phyloP scores from a whole-genome alignment of 2,888 invertebrate species.

The Argyra leucocephala region DNA sequence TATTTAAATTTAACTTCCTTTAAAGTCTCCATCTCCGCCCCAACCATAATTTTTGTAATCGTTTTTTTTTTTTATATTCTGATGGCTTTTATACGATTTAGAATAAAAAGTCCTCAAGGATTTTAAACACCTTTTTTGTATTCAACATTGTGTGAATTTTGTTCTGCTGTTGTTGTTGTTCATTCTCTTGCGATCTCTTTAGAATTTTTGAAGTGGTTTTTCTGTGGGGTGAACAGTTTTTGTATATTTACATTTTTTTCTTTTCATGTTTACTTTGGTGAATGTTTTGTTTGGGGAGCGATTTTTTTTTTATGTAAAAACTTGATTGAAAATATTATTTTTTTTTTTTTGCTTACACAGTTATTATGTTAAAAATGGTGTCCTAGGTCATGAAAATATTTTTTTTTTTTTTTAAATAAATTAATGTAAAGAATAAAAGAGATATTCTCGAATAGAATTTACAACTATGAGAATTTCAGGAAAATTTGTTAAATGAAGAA shows the following conservation, averaged over 20 bases:
- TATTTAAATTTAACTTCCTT: too few species aligned
- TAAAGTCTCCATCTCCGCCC: too few species aligned
- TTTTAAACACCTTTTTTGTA: conserved; percentile 6
- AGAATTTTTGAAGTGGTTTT: not conserved
- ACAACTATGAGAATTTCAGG: not conserved
- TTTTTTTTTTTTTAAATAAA: too few species aligned
- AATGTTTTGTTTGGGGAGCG: not conserved
- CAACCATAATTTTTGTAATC: too few species aligned
- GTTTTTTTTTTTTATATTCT: too few species aligned
- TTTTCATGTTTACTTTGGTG: not conserved
- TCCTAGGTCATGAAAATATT: not conserved
- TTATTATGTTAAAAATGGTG: not conserved
- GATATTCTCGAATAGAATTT: not conserved
- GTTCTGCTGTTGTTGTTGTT: not conserved
- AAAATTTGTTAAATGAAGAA: not conserved
- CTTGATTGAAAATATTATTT: not conserved
- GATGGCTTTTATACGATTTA: too few species aligned
- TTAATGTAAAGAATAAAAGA: not conserved
- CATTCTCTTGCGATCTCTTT: too few species aligned
- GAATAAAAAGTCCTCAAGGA: not conserved
- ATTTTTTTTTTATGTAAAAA: not conserved
- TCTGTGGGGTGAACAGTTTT: not conserved
- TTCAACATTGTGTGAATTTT: not conserved
- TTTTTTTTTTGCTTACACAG: not conserved
- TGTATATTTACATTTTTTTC: too few species aligned